phyloP scores from a whole-genome alignment of 2,888 invertebrate genomes.

The Hydrotaea cyrtoneurina region DNA sequence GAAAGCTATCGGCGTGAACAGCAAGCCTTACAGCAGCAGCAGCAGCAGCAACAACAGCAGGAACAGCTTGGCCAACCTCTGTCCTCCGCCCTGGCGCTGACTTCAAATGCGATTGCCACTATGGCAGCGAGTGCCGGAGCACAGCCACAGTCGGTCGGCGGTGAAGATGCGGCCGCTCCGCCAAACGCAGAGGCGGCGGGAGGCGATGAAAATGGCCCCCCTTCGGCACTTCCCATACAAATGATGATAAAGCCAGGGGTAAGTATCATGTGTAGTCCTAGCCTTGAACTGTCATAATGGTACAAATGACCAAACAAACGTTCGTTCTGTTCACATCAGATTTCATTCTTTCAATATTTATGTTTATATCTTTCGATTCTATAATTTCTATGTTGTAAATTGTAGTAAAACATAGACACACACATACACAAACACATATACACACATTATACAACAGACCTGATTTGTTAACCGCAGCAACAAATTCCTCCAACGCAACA shows the following conservation, averaged over 20 bases:
- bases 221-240: conserved; percentile 76
- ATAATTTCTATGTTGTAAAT: conserved; percentile 60
- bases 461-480: background rate
- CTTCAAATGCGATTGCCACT: conserved; percentile 51
- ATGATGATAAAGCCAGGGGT: conserved; percentile 82
- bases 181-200: conserved; percentile 54
- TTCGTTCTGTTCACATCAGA: conserved; percentile 50
- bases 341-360: conserved; percentile 54
- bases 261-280: conserved; percentile 73
- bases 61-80: conserved; percentile 66
- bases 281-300: background rate
- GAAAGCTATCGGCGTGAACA: conserved; percentile 78
- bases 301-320: conserved; percentile 8
- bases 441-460: conserved; percentile 20
- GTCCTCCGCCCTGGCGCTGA: conserved; percentile 67
- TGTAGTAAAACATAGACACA: conserved; percentile 47
- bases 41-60: conserved; percentile 71
- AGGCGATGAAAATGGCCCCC: conserved; percentile 67
- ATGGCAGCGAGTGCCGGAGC: conserved; percentile 47
- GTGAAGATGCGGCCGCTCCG: conserved; percentile 57
- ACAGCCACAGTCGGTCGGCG: background rate
- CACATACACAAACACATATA: conserved; percentile 27
- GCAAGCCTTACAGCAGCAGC: conserved; percentile 72
- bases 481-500: background rate
- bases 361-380: conserved; percentile 59